Evolutionary conservation across 2,888 invertebrate genomes (phyloP), one percentile per base, ranked within the genome.

Genomic region (Amphipyra tragopoginis): DNA sequence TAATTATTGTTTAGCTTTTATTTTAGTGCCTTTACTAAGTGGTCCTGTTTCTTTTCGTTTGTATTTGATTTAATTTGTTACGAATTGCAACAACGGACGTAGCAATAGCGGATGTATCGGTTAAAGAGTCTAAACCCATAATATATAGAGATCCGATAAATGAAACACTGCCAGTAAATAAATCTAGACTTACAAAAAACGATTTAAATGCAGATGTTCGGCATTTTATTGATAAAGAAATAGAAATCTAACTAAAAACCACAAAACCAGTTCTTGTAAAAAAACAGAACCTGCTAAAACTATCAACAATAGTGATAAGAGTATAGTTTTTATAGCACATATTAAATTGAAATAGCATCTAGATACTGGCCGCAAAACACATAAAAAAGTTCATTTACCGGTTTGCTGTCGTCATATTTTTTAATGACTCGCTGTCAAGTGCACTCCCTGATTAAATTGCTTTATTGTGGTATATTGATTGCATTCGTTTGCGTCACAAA

Each of bases 391-490:
- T 44, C 8, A 52, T 45, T 8, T 53, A 49, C 15, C n/a, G 10
- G 26, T 44, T n/a, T 29, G 29, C 40, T 6, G 4, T 7, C 15
- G 10, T 1, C 40, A 7, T 8, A 26, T 13, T 47, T n/a, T 49
- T 52, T 65, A 57, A 58, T 54, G 38, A 48, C 15, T 34, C 13
- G 8, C 36, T 29, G 11, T 65, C 45, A 44, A 68, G 43, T 45
- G 38, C 34, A 54, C 39, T 63, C 43, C 5, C 10, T 47, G 43
- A 65, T 57, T 54, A 55, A 51, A 60, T 43, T 4, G 15, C 43
- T 26, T n/a, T 11, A 62, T 51, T 73, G 43, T 42, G 39, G 34
- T 61, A 64, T 67, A 64, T 67, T 51, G 54, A 72, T 72, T 68
- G 54, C 29, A 60, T 55, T 67, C 43, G 13, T 43, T 65, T 55